Conservation (phyloP, 2,113 vertebrate genomes). For the Megaceryle torquata region DNA sequence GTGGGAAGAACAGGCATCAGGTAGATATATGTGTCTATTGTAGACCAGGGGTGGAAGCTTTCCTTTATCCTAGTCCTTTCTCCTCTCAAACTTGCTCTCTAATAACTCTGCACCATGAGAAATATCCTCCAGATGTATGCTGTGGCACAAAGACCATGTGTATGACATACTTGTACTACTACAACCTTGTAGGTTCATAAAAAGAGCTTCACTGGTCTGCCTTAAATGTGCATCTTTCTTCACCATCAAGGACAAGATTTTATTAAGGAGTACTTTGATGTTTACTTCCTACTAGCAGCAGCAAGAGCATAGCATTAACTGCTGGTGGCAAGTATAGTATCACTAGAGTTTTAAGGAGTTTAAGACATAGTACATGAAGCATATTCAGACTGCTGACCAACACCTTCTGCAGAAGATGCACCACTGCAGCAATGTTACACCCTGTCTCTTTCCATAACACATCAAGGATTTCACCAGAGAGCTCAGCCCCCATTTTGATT, state of each 20-base stretch:
- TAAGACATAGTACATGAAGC: not conserved
- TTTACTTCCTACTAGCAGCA: not conserved
- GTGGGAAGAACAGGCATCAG: not conserved
- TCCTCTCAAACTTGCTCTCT: not conserved
- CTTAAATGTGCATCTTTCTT: not conserved
- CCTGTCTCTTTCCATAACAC: not conserved
- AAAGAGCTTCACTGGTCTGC: not conserved
- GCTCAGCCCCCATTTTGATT: not conserved
- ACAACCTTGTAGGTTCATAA: not conserved
- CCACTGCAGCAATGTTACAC: not conserved
- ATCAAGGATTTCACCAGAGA: not conserved
- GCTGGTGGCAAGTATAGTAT: not conserved
- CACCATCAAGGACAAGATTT: not conserved
- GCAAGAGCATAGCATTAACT: not conserved
- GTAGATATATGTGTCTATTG: not conserved
- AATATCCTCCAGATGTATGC: not conserved
- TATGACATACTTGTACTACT: not conserved
- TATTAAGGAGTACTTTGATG: not conserved
- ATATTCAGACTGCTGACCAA: not conserved
- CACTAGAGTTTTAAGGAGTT: not conserved
- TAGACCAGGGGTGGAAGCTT: not conserved
- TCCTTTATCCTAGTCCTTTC: not conserved
- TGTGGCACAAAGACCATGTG: not conserved
- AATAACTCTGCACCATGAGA: not conserved
- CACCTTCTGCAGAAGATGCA: not conserved